These are phyloP conservation scores for Campylomormyrus numenius DNA, from an alignment of 2,113 vertebrate genomes.

Conservation along the genomic window DNA sequence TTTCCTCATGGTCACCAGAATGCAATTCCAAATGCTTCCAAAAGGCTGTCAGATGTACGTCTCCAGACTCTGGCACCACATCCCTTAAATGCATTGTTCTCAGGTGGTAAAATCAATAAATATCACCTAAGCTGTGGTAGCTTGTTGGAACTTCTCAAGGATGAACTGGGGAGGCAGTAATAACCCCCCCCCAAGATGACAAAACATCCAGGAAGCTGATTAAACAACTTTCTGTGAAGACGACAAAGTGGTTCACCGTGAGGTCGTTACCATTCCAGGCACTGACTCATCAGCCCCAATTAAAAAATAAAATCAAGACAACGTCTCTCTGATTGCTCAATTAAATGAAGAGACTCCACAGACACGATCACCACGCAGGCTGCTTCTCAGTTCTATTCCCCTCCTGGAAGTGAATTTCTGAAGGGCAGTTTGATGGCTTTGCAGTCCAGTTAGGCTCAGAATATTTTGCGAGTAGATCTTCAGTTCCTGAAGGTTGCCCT, in stretches of 20 bases:
- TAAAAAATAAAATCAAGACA: slow-evolving; percentile 12
- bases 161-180: not conserved
- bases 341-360: not conserved
- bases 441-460: not conserved
- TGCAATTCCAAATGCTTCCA: not conserved
- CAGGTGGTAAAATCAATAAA: not conserved
- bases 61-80: not conserved
- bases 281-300: slow-evolving; percentile 9
- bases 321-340: not conserved
- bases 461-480: not conserved
- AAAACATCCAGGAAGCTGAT: not conserved
- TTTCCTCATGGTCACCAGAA: not conserved
- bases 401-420: not conserved
- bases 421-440: not conserved
- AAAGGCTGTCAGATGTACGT: not conserved
- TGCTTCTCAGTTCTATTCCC: not conserved
- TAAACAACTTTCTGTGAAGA: not conserved
- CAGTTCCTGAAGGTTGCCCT: not conserved
- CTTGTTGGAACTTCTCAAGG: not conserved
- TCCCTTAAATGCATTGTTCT: not conserved
- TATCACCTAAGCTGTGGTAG: not conserved
- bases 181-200: not conserved
- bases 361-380: not conserved
- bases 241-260: not conserved
- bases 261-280: not conserved